These are phyloP conservation scores for Micropoecilia bifurca DNA, from an alignment of 2,797 vertebrate species.

Conservation along the genomic window DNA sequence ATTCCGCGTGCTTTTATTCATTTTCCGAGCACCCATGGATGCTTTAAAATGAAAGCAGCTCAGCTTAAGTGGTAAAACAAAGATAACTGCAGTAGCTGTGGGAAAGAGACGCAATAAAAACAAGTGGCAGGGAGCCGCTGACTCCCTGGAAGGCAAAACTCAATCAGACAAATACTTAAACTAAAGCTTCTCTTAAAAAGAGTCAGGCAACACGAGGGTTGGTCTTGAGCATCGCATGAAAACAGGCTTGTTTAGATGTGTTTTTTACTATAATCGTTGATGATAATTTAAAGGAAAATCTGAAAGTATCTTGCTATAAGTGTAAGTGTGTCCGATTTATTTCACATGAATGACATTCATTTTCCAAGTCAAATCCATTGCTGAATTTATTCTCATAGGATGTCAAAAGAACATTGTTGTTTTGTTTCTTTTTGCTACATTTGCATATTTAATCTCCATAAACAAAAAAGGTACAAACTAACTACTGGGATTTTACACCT, in stretches of 20 bases:
- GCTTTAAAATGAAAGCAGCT: conserved; percentile 22
- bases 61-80: conserved; percentile 27
- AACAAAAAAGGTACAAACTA: conserved; percentile 4
- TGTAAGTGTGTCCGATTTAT: conserved; percentile 23
- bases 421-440: conserved; percentile 6
- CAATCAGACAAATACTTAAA: conserved; percentile 36
- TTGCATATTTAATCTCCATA: not conserved
- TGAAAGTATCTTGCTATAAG: conserved; percentile 10
- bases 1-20: conserved; percentile 1
- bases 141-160: conserved; percentile 12
- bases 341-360: not conserved
- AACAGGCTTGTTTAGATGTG: conserved; percentile 29
- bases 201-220: conserved; percentile 37
- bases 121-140: conserved; percentile 24
- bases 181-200: conserved; percentile 32
- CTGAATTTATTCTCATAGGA: not conserved
- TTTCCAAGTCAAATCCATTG: not conserved
- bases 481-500: conserved; percentile 1
- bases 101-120: conserved; percentile 36
- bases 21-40: conserved; percentile 1
- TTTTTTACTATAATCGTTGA: conserved; percentile 12
- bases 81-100: conserved; percentile 30
- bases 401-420: conserved; percentile 9
- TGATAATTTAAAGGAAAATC: conserved; percentile 37
- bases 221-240: conserved; percentile 41